Evolutionary conservation across 1,140 invertebrate species (phyloP), one percentile per base, ranked within the genome.

Genomic region (Colletes gigas): DNA sequence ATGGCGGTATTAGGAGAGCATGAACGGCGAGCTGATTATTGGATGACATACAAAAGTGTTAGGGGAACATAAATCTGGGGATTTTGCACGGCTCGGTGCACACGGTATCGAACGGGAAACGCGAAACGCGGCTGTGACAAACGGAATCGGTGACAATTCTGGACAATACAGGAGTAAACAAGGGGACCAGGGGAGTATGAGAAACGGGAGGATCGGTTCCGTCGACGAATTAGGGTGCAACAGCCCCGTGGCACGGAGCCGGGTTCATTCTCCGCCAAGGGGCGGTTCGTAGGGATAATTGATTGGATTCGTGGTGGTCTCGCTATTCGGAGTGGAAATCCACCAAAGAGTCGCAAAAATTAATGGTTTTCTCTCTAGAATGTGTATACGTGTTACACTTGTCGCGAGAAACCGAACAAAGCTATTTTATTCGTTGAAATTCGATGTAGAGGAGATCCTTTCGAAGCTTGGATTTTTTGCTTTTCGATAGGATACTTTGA

Each of bases 161-260:
- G 82, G 90, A 93, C 90, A 92, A 93, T 93, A 93, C 89, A 92
- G 91, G 86, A 89, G 92, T 93, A 93, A 93, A 93, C 93, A 93
- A 93, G 88, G 65, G 76, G 89, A 93, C 79, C 90, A 93, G 92
- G 92, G 82, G 47, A 77, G 44, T 86, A 93, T 91, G 85, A 81
- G 17, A 4, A 21, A 17, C 7, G 60, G 78, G 81, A 92, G 92
- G 91, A 89, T 91, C 54, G 83, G 39, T 59, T 44, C 30, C 72
- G 65, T 65, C 39, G 68, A 72, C 50, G 79, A 90, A 90, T 89
- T 89, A 85, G 90, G 87, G 82, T 87, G 89, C 83, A 76, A 85
- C 85, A 88, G 87, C 12, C 63, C 75, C 17, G 79, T 88, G 87
- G 87, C 74, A 78, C 78, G 76, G 76, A 88, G 71, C 10, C 59